phyloP scores from a whole-genome alignment of 2,888 invertebrate genomes.

The Tiliacea aurago region DNA sequence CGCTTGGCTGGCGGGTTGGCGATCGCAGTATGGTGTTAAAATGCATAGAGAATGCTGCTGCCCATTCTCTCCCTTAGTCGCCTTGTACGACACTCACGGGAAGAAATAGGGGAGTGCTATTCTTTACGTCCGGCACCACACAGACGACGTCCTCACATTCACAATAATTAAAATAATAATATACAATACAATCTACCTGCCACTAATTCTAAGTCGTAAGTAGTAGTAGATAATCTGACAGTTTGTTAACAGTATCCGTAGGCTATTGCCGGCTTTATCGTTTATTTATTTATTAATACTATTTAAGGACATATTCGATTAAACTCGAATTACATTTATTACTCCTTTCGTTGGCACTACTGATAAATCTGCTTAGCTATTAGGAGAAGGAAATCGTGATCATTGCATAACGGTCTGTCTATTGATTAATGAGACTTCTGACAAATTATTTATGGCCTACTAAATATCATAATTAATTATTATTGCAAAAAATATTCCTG shows the following conservation, averaged over 20 bases:
- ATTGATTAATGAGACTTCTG: neutral
- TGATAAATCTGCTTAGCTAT: conserved; percentile 33
- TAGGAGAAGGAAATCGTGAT: conserved; percentile 16
- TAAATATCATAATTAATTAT: conserved; percentile 4
- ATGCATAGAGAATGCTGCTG: no score
- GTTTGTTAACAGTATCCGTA: conserved; percentile 20
- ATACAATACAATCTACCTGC: neutral
- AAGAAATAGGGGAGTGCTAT: no score
- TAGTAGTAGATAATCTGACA: conserved; percentile 24
- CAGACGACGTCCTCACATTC: no score
- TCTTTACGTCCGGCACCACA: no score
- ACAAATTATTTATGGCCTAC: conserved; percentile 4
- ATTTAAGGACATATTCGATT: conserved; percentile 45
- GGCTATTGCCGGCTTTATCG: conserved; percentile 23
- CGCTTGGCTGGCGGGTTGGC: no score
- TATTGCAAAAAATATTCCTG: neutral
- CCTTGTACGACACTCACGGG: no score
- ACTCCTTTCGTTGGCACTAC: conserved; percentile 3
- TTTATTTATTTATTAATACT: conserved; percentile 32
- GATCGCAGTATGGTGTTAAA: no score
- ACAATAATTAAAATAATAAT: no score
- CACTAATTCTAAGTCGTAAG: conserved; percentile 9
- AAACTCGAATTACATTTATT: conserved; percentile 33
- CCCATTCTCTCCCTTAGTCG: no score
- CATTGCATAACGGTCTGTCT: neutral